Conservation (phyloP, 2,888 invertebrate genomes). For the Drosophila robusta region DNA sequence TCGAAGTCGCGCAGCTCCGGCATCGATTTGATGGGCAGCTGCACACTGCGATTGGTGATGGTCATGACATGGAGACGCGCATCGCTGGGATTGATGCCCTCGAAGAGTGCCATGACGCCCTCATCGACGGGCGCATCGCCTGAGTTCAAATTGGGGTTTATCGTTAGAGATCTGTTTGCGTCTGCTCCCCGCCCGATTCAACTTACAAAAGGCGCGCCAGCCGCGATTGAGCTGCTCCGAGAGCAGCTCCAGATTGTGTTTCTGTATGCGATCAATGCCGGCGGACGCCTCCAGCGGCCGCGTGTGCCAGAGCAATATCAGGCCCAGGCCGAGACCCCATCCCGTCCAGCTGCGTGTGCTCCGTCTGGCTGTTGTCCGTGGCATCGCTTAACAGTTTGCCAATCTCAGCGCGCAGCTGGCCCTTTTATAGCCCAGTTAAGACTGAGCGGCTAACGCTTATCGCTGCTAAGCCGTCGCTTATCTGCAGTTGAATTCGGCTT, state of each 20-base stretch:
- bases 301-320: constrained; percentile 1
- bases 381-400: constrained; percentile 30
- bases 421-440: constrained; percentile 61
- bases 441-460: constrained; percentile 23
- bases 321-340: constrained; percentile 1
- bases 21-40: constrained; percentile 78
- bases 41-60: constrained; percentile 76
- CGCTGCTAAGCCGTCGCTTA: constrained; percentile 26
- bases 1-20: constrained; percentile 81
- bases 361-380: not conserved
- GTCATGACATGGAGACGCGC: constrained; percentile 77
- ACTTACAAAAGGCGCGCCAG: constrained; percentile 81
- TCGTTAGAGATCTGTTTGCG: not conserved
- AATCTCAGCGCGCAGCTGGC: constrained; percentile 5
- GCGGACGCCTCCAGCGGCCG: not conserved
- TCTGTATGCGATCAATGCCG: constrained; percentile 66
- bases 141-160: constrained; percentile 20
- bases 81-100: constrained; percentile 82
- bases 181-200: not conserved
- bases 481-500: constrained; percentile 11
- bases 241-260: constrained; percentile 70
- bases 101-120: constrained; percentile 78
- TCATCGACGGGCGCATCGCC: constrained; percentile 82
- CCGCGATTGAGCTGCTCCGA: constrained; percentile 69
- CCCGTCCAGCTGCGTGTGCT: constrained; percentile 16